Percentiles rank a stretch among this genome's conserved stretches.
These are phyloP conservation scores for Drosophila prolongata DNA, from an alignment of 2,888 invertebrate species.

Conservation along the genomic window DNA sequence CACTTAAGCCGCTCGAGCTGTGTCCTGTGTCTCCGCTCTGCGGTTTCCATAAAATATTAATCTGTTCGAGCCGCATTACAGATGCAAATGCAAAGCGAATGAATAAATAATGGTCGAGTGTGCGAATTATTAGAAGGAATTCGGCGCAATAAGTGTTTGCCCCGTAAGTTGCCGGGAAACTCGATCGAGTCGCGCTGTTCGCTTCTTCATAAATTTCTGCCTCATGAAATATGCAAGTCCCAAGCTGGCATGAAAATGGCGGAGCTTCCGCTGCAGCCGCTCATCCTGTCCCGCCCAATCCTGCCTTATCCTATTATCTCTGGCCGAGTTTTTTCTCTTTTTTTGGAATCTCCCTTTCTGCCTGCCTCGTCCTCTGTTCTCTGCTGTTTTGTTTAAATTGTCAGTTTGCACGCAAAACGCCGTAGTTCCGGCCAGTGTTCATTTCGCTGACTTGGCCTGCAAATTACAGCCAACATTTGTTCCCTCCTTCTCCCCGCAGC, in stretches of 20 bases:
- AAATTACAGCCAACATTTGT: conserved; percentile 69
- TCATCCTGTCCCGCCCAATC: conserved; percentile 21
- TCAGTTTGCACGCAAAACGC: conserved; percentile 64
- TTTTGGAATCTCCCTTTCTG: background rate
- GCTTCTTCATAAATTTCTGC: conserved; percentile 44
- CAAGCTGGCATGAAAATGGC: conserved; percentile 72
- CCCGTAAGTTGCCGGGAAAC: conserved; percentile 12
- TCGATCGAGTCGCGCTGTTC: conserved; percentile 37
- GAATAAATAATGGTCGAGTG: conserved; percentile 41
- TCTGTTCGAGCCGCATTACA: conserved; percentile 36
- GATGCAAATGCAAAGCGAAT: conserved; percentile 40
- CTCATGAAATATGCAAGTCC: conserved; percentile 72
- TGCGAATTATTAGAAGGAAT: conserved; percentile 35
- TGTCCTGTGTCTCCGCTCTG: conserved; percentile 17
- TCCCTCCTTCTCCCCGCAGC: conserved; percentile 7
- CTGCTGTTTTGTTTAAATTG: conserved; percentile 45
- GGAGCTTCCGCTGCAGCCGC: conserved; percentile 56
- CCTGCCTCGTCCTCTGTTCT: background rate
- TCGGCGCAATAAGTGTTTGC: conserved; percentile 20
- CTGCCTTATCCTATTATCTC: conserved; percentile 65
- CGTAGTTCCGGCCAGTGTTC: conserved; percentile 73
- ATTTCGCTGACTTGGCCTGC: conserved; percentile 66
- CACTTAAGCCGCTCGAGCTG: conserved; percentile 27
- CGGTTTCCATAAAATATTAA: conserved; percentile 39
- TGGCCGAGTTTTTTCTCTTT: conserved; percentile 39